Percentiles rank a stretch among this genome's conserved stretches.
These are phyloP conservation scores for Ichneumoninae sp. DNA, from an alignment of 2,888 invertebrate genomes.

Conservation along the genomic window DNA sequence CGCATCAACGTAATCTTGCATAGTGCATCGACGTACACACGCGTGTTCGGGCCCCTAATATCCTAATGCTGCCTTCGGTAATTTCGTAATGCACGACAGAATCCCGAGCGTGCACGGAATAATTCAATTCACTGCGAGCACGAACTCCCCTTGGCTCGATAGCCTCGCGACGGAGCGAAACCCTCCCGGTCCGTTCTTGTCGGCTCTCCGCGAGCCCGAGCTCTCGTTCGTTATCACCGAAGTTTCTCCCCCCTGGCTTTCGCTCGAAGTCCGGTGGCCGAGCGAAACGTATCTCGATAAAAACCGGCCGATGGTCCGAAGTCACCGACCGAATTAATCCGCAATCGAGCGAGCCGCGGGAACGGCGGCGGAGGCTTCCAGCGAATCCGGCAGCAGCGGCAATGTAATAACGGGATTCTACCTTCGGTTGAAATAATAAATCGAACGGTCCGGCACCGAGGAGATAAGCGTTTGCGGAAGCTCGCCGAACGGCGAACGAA, in stretches of 20 bases:
- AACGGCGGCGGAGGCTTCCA: conserved; percentile 6
- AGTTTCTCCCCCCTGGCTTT: too few relatives aligned
- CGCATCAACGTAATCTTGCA: conserved; percentile 26
- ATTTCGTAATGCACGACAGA: conserved; percentile 60
- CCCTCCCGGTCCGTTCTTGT: neutral
- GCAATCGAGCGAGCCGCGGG: conserved; percentile 45
- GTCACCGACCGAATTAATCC: conserved; percentile 58
- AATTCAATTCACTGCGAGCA: conserved; percentile 58
- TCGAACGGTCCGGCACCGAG: conserved; percentile 40
- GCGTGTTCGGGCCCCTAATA: conserved; percentile 55
- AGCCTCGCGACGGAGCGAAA: conserved; percentile 22
- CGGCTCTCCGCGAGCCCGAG: neutral
- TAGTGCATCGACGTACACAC: conserved; percentile 36
- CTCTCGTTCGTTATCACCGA: too few relatives aligned
- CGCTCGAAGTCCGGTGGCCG: neutral
- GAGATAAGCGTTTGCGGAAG: conserved; percentile 46
- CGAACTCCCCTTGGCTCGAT: conserved; percentile 35
- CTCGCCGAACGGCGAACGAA: conserved; percentile 6
- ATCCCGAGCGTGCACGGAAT: conserved; percentile 59
- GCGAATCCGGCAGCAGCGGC: neutral
- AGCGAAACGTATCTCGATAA: neutral
- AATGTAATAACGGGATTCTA: conserved; percentile 49
- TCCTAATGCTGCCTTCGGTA: conserved; percentile 58
- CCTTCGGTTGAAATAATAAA: conserved; percentile 40
- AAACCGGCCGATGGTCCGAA: neutral